Base-by-base conservation (phyloP, 2,797 vertebrate genomes). In the Aldrovandia affinis region DNA sequence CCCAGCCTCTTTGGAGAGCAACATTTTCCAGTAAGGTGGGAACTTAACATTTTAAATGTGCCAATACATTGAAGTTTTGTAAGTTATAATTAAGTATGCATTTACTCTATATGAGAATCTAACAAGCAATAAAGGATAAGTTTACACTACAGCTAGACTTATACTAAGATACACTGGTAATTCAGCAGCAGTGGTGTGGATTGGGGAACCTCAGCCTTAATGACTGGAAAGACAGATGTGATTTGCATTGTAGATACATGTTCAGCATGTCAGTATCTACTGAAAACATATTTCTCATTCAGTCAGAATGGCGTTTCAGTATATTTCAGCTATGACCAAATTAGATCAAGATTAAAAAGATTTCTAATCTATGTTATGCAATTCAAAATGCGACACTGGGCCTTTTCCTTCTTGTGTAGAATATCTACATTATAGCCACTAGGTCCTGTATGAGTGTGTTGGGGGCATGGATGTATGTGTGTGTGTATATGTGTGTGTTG, bases 331-430 rank as follows among this genome's bases (percentile, higher is more conserved):
- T 36, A 73, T 18, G 36, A 73, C 68, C 18, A 63, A 63, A 42
- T 73, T 30, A 22, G 68, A 5, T 42, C 39, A 30, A 42, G 68
- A 22, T 18, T 6, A 73, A 22, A 36, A 39, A 36, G 68, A 73
- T 28, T 73, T 73, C 20, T 88, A 86, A 88, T 89, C 80, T 84
- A 86, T 89, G 86, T 84, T 84, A 87, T 82, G 86, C 89, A 89
- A 18, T 44, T 42, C 36, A 36, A 39, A 39, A 7, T n/a, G 73
- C 14, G 10, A 15, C 1, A 15, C 30, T 77, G 73, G 14, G 73
- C 36, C 4, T 59, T 65, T 68, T 61, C 81, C 22, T 87, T 73
- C 77, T 39, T 63, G 70, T 78, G 75, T 65, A 68, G 63, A 28
- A 68, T 2, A 10, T 68, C 10, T 68, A 33, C 63, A 33, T 68